These are phyloP conservation scores for Callinectes sapidus DNA, from an alignment of 2,888 invertebrate genomes.

Conservation along the genomic window DNA sequence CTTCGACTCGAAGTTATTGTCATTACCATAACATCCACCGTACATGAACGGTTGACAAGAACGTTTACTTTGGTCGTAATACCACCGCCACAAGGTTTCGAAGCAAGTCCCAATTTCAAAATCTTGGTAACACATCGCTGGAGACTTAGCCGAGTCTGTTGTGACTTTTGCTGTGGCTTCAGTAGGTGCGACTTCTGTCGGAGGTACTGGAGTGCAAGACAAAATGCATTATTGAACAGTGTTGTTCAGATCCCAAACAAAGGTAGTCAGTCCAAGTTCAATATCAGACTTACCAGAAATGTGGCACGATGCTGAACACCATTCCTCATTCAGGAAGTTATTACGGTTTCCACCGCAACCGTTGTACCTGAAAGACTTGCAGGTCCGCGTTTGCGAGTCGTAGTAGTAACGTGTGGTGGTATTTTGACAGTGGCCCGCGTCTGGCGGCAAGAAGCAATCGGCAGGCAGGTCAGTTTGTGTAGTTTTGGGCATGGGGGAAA, in stretches of 20 bases:
- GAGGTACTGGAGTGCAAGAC: not conserved
- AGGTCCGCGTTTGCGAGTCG: not conserved
- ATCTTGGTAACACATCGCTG: not conserved
- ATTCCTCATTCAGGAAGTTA: conserved; percentile 22
- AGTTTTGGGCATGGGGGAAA: not conserved
- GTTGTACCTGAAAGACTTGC: not conserved
- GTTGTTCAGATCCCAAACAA: not conserved
- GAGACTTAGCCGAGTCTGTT: not conserved
- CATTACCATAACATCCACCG: not conserved
- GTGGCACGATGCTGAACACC: not conserved
- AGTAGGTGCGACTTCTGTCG: not conserved
- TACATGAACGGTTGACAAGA: not conserved
- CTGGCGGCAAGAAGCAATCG: not conserved
- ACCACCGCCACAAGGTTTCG: not conserved
- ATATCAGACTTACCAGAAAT: not conserved
- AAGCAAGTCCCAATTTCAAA: not conserved
- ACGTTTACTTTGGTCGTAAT: not conserved
- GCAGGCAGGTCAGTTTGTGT: not conserved
- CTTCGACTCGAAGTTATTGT: conserved; percentile 15
- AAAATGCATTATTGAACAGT: not conserved
- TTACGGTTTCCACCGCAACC: conserved; percentile 20
- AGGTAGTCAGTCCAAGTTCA: not conserved
- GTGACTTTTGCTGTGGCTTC: not conserved
- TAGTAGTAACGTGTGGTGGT: not conserved
- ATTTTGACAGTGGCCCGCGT: not conserved